A percentile compares a stretch with the other conserved stretches of the same genome.
Evolutionary conservation across 2,797 vertebrate species (phyloP).

Genomic region (Galagoides demidoff): DNA sequence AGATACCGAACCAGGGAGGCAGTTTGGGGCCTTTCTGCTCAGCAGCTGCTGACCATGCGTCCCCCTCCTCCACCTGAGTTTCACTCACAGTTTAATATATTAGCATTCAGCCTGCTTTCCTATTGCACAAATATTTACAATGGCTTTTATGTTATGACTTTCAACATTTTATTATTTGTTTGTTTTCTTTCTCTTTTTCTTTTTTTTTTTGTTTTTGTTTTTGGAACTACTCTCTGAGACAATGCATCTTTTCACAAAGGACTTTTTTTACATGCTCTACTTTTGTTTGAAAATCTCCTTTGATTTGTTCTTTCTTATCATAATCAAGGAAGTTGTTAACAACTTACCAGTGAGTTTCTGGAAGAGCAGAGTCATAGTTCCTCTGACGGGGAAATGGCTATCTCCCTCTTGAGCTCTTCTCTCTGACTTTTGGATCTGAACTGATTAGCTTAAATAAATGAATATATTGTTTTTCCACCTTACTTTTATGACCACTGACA

Average conservation of each 20-base stretch:
- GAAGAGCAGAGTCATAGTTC: not conserved
- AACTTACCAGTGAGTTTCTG: not conserved
- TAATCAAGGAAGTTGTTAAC: constrained; percentile 13
- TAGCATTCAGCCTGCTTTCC: not conserved
- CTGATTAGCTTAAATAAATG: constrained; percentile 57
- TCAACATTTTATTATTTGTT: not conserved
- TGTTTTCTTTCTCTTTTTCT: not conserved
- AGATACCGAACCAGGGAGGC: not conserved
- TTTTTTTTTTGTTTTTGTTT: not conserved
- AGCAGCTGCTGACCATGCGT: accelerated
- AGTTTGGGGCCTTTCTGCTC: not conserved
- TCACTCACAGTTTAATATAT: not conserved
- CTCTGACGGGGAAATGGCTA: not conserved
- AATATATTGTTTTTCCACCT: constrained; percentile 54
- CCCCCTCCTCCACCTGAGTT: not conserved
- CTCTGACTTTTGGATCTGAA: not conserved
- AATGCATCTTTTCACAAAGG: not conserved
- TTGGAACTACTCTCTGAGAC: not conserved
- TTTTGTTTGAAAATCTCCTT: not conserved
- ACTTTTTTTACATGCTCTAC: not conserved
- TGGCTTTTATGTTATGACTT: not conserved
- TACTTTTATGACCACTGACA: not conserved
- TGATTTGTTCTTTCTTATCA: not conserved
- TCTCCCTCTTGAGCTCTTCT: constrained; percentile 26
- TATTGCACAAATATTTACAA: not conserved